A percentile compares a stretch with the other conserved stretches of the same genome.
phyloP scores from a whole-genome alignment of 2,797 vertebrate genomes.

The Dallia pectoralis region DNA sequence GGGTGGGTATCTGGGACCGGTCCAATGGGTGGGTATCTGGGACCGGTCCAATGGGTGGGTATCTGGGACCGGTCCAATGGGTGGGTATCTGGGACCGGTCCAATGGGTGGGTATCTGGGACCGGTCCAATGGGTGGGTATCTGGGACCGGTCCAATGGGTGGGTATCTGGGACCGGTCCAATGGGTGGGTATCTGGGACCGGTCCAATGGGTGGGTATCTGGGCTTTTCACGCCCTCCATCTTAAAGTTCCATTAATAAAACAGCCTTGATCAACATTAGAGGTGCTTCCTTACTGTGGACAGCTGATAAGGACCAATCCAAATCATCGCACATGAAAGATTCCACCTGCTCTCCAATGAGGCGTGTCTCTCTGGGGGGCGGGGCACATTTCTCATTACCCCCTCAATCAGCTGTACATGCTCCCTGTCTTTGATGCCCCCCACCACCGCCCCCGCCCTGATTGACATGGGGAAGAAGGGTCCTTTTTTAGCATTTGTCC shows the following conservation, averaged over 20 bases:
- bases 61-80: constrained; percentile 7
- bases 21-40: too few species aligned
- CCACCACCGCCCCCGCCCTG: constrained; percentile 41
- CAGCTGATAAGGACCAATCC: constrained; percentile 55
- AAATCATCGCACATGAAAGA: constrained; percentile 21
- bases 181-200: too few species aligned
- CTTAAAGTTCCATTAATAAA: constrained; percentile 13
- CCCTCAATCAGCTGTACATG: constrained; percentile 64
- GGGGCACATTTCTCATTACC: constrained; percentile 61
- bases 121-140: too few species aligned
- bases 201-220: constrained; percentile 23
- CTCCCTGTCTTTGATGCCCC: constrained; percentile 52
- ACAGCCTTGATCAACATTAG: constrained; percentile 1
- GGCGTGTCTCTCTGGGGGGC: constrained; percentile 37
- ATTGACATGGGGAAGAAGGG: constrained; percentile 47
- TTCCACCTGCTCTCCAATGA: constrained; percentile 60
- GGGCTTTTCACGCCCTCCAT: neutral
- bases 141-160: constrained; percentile 49
- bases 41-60: constrained; percentile 48
- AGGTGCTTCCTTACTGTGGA: constrained; percentile 50
- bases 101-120: constrained; percentile 32
- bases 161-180: constrained; percentile 18
- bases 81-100: too few species aligned
- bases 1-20: constrained; percentile 25
- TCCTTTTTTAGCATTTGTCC: constrained; percentile 45